A percentile compares a stretch with the other conserved stretches of the same genome.
These are phyloP conservation scores for Thumatha senex DNA, from an alignment of 2,888 invertebrate genomes.

Conservation along the genomic window DNA sequence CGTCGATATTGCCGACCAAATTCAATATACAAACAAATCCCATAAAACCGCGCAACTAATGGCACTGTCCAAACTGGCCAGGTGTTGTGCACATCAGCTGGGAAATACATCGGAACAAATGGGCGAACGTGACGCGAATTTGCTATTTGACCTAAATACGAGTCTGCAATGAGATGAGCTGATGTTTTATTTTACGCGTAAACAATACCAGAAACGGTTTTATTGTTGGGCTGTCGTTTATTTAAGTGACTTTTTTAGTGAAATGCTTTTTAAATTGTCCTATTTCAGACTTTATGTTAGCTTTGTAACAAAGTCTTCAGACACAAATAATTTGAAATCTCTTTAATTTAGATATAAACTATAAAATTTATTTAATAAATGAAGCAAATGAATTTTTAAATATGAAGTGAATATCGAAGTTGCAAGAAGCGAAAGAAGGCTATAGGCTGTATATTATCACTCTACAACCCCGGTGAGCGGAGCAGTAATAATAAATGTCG, in stretches of 20 bases:
- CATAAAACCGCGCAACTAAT: slow-evolving; percentile 34
- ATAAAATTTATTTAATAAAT: too few species aligned
- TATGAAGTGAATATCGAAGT: too few species aligned
- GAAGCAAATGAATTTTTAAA: too few species aligned
- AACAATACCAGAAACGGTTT: slow-evolving; percentile 31
- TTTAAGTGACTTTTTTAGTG: slow-evolving; percentile 17
- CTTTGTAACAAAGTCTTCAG: too few species aligned
- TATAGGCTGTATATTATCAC: too few species aligned
- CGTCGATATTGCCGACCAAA: slow-evolving; percentile 32
- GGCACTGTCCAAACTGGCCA: slow-evolving; percentile 51
- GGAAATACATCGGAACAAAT: slow-evolving; percentile 75
- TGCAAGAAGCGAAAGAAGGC: too few species aligned
- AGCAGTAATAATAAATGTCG: too few species aligned
- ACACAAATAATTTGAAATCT: too few species aligned
- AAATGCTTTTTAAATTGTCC: slow-evolving; percentile 12
- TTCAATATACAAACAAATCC: slow-evolving; percentile 44
- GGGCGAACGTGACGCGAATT: slow-evolving; percentile 68
- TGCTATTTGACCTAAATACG: slow-evolving; percentile 55
- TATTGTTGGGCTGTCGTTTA: slow-evolving; percentile 20
- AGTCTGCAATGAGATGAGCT: slow-evolving; percentile 34
- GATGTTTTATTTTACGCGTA: slow-evolving; percentile 38
- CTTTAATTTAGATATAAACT: too few species aligned
- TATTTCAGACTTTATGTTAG: neutral
- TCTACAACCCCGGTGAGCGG: too few species aligned
- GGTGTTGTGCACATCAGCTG: slow-evolving; percentile 63